Evolutionary conservation across 1,140 invertebrate species (phyloP).

Genomic region (Triops cancriformis): DNA sequence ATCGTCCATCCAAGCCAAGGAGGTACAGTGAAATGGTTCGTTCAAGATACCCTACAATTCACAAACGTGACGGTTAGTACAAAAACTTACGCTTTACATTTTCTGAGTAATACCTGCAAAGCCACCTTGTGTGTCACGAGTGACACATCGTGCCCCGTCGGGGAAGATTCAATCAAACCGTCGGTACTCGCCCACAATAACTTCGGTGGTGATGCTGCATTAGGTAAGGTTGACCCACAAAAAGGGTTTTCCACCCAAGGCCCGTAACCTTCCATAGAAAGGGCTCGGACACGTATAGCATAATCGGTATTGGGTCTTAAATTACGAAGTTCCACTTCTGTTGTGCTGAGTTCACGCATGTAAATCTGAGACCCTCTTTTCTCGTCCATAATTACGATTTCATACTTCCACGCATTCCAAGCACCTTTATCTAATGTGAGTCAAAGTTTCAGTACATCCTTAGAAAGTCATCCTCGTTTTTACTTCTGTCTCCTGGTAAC

Average conservation of each 20-base stretch:
- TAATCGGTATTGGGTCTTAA: neutral
- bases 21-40: slow-evolving; percentile 48
- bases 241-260: slow-evolving; percentile 23
- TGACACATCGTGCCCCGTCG: slow-evolving; percentile 58
- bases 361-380: neutral
- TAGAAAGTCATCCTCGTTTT: slow-evolving; percentile 24
- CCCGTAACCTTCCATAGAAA: slow-evolving; percentile 30
- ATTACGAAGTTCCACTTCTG: neutral
- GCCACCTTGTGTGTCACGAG: slow-evolving; percentile 52
- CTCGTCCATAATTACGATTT: neutral
- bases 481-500: slow-evolving; percentile 64
- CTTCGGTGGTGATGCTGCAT: slow-evolving; percentile 45
- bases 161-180: slow-evolving; percentile 60
- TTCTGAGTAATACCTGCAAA: slow-evolving; percentile 34
- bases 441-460: neutral
- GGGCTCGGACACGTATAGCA: neutral
- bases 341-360: neutral
- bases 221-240: slow-evolving; percentile 27
- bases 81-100: no score
- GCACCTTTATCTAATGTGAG: neutral
- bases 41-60: neutral
- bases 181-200: slow-evolving; percentile 62
- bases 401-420: neutral
- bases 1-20: slow-evolving; percentile 60
- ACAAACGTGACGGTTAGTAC: neutral